These are phyloP conservation scores for Clarias gariepinus DNA, from an alignment of 2,113 vertebrate genomes.

Conservation along the genomic window DNA sequence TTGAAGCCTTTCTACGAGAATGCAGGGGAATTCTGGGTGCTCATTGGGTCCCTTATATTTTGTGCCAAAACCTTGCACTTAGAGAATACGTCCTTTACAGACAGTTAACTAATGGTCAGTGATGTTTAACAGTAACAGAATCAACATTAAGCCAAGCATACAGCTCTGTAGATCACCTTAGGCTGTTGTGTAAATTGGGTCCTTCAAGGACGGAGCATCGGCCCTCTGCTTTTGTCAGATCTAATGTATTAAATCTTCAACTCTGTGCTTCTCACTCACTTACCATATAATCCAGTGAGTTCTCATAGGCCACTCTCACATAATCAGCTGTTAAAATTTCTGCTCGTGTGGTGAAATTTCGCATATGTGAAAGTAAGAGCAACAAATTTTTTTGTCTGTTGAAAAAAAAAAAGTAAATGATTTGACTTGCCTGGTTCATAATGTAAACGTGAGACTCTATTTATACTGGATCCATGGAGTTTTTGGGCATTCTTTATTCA, in stretches of 20 bases:
- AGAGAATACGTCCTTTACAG: slow-evolving; percentile 11
- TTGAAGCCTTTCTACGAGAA: slow-evolving; percentile 16
- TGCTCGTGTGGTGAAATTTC: neutral
- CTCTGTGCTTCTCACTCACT: neutral
- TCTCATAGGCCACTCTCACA: neutral
- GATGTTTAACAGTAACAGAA: neutral
- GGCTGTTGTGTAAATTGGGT: slow-evolving; percentile 1
- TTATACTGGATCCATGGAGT: neutral
- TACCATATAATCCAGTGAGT: neutral
- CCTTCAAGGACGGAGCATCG: neutral
- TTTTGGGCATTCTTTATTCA: slow-evolving; percentile 8
- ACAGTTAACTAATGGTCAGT: neutral
- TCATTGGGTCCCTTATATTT: neutral
- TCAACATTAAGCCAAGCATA: neutral
- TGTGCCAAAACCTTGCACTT: slow-evolving; percentile 36
- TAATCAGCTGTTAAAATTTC: neutral
- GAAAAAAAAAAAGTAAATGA: neutral
- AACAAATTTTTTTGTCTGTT: neutral
- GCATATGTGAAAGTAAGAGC: neutral
- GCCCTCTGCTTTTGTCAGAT: neutral
- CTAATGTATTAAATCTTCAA: neutral
- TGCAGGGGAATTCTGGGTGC: neutral
- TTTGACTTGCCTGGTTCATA: neutral
- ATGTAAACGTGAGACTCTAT: neutral
- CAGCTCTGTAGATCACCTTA: slow-evolving; percentile 3